A percentile compares a stretch with the other conserved stretches of the same genome.
phyloP scores from a whole-genome alignment of 2,888 invertebrate species.

The Caenorhabditis panamensis region DNA sequence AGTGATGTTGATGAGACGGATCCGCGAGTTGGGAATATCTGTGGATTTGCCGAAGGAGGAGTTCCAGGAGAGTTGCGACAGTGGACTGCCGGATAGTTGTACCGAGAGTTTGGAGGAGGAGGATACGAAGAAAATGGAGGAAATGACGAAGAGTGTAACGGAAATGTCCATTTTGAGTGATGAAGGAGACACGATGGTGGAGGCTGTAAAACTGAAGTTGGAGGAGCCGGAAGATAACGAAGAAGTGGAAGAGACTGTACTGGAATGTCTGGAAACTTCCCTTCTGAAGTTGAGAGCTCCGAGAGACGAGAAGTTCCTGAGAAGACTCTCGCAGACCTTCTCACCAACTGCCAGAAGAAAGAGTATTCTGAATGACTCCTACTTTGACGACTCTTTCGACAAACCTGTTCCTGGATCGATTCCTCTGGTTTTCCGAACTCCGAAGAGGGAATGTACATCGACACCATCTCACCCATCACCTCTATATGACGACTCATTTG shows the following conservation, averaged over 20 bases:
- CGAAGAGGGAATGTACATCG: neutral
- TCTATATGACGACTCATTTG: slow-evolving; percentile 51
- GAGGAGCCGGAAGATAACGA: slow-evolving; percentile 9
- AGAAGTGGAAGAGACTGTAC: slow-evolving; percentile 29
- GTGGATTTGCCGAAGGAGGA: slow-evolving; percentile 38
- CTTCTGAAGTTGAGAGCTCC: slow-evolving; percentile 40
- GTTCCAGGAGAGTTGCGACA: slow-evolving; percentile 38
- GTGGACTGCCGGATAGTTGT: slow-evolving; percentile 46
- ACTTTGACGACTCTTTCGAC: slow-evolving; percentile 52
- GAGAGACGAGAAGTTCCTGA: slow-evolving; percentile 35
- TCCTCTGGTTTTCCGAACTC: slow-evolving; percentile 16
- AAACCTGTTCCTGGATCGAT: slow-evolving; percentile 36
- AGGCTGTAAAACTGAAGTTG: neutral
- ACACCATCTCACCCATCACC: neutral
- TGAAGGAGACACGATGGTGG: neutral
- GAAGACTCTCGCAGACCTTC: slow-evolving; percentile 42
- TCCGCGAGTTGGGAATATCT: slow-evolving; percentile 52
- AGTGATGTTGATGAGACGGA: slow-evolving; percentile 23
- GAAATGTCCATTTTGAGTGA: slow-evolving; percentile 12
- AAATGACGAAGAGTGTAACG: slow-evolving; percentile 27
- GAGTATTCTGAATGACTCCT: slow-evolving; percentile 19
- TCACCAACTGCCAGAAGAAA: slow-evolving; percentile 20
- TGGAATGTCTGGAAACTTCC: slow-evolving; percentile 46
- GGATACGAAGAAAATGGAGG: slow-evolving; percentile 1
- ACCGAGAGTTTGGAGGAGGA: slow-evolving; percentile 7